Evolutionary conservation across 2,113 vertebrate species (phyloP).

Genomic region (Aramus guarauna): DNA sequence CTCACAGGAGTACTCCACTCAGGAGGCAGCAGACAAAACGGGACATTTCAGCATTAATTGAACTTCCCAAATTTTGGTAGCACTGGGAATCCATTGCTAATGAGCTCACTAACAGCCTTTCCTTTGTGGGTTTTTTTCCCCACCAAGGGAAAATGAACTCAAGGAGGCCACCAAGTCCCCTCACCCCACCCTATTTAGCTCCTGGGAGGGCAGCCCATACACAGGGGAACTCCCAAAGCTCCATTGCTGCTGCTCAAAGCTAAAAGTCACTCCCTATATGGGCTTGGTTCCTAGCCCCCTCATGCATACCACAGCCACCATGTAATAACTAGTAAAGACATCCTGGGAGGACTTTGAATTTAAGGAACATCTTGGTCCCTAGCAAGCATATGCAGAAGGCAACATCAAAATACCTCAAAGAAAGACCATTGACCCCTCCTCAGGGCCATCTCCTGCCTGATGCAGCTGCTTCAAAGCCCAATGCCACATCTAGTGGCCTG

Average conservation of each 20-base stretch:
- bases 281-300: background rate
- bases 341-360: no score
- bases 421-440: background rate
- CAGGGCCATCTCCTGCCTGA: background rate
- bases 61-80: background rate
- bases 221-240: background rate
- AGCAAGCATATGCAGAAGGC: background rate
- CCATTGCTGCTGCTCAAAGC: background rate
- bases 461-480: background rate
- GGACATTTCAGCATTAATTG: background rate
- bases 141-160: background rate
- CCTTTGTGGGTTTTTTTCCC: background rate
- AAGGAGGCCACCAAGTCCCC: background rate
- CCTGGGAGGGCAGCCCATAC: background rate
- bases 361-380: background rate
- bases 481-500: background rate
- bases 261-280: background rate
- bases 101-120: background rate
- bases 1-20: background rate
- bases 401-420: background rate
- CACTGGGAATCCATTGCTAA: background rate
- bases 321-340: background rate
- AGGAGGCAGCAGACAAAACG: background rate
- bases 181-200: background rate
- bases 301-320: no score